These are phyloP conservation scores for Acipenser oxyrinchus DNA, from an alignment of 2,797 vertebrate genomes.

Conservation along the genomic window DNA sequence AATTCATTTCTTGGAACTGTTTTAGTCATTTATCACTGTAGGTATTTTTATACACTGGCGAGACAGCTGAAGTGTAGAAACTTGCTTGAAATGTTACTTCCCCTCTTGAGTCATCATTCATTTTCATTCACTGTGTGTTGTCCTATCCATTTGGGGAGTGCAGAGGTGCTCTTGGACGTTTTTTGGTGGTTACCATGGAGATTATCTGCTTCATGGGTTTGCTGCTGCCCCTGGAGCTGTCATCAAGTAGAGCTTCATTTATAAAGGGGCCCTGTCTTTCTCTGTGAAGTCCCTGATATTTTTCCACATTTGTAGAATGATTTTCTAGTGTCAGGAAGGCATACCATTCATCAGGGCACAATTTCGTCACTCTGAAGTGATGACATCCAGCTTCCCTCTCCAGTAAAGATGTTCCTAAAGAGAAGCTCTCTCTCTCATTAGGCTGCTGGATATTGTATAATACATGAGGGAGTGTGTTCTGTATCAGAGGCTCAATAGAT, in stretches of 20 bases:
- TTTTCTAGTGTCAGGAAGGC: conserved; percentile 73
- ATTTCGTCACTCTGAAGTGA: conserved; percentile 74
- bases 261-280: conserved; percentile 64
- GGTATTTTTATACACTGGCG: conserved; percentile 43
- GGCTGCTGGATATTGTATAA: conserved; percentile 53
- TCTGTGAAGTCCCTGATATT: conserved; percentile 58
- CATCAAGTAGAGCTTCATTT: conserved; percentile 79
- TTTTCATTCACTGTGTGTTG: conserved; percentile 45
- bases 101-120: conserved; percentile 42
- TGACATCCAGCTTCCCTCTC: conserved; percentile 77
- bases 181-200: conserved; percentile 81
- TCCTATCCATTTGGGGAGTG: conserved; percentile 40
- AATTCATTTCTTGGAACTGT: conserved; percentile 29
- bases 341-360: conserved; percentile 78
- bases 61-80: conserved; percentile 36
- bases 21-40: conserved; percentile 42
- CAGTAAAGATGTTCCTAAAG: conserved; percentile 63
- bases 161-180: conserved; percentile 56
- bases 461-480: conserved; percentile 64
- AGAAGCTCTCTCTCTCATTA: conserved; percentile 66
- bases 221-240: conserved; percentile 67
- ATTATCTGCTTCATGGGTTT: conserved; percentile 78
- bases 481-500: conserved; percentile 59
- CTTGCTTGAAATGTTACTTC: conserved; percentile 47
- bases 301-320: conserved; percentile 65